phyloP scores from a whole-genome alignment of 2,888 invertebrate species.

The Apeira syringaria region DNA sequence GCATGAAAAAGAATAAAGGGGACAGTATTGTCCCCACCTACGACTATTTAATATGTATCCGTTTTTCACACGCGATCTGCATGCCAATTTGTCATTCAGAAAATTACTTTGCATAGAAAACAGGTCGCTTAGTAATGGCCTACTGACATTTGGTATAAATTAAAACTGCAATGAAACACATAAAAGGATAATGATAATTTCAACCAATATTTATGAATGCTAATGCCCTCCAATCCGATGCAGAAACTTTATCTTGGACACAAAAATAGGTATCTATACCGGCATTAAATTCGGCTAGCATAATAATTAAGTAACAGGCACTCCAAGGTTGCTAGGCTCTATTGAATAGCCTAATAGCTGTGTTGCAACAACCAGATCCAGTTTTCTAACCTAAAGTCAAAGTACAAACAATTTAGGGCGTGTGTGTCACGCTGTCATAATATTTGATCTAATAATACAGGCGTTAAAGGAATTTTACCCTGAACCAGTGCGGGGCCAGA shows the following conservation, averaged over 20 bases:
- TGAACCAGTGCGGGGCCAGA: conserved; percentile 42
- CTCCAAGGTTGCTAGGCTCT: conserved; percentile 70
- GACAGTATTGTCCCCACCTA: too few species aligned
- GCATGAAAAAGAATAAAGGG: too few species aligned
- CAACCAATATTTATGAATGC: conserved; percentile 27
- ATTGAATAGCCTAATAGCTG: conserved; percentile 69
- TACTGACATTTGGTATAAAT: conserved; percentile 15
- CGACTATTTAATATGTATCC: not conserved
- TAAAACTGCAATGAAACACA: conserved; percentile 16
- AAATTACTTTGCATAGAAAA: conserved; percentile 13
- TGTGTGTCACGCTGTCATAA: conserved; percentile 63
- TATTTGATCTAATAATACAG: conserved; percentile 55
- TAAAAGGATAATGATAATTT: conserved; percentile 19
- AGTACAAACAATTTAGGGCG: conserved; percentile 75
- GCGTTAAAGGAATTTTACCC: conserved; percentile 52
- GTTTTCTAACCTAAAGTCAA: conserved; percentile 69
- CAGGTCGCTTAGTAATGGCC: conserved; percentile 9
- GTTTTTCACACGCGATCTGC: conserved; percentile 7
- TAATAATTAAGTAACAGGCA: conserved; percentile 82
- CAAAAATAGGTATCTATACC: conserved; percentile 52
- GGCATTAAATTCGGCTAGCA: conserved; percentile 75
- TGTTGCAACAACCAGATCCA: conserved; percentile 65
- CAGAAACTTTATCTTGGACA: conserved; percentile 35
- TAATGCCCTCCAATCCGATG: conserved; percentile 15
- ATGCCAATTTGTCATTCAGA: conserved; percentile 4